Conservation (phyloP, 2,113 vertebrate genomes). For the Potamarius usumacintae region DNA sequence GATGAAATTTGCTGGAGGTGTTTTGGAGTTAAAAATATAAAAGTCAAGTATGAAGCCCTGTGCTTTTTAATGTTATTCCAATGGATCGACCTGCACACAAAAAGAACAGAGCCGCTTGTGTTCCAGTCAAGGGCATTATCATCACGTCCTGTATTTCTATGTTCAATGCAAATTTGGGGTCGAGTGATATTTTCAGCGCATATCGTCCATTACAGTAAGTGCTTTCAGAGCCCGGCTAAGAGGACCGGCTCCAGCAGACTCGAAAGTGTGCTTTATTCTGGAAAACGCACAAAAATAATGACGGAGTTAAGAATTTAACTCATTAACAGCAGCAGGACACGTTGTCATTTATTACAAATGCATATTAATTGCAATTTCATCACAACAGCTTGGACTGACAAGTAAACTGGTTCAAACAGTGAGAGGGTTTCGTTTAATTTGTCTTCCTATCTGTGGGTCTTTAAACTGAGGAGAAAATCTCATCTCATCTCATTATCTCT, state of each 20-base stretch:
- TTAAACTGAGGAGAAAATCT: conserved; percentile 21
- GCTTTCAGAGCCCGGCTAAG: conserved; percentile 32
- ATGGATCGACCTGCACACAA: conserved; percentile 74
- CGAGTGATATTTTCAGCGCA: conserved; percentile 52
- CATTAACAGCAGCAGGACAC: neutral
- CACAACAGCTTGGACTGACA: neutral
- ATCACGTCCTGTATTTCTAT: conserved; percentile 72
- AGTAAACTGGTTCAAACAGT: neutral
- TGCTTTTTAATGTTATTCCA: conserved; percentile 77
- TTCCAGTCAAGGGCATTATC: conserved; percentile 79
- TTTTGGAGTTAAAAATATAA: conserved; percentile 54
- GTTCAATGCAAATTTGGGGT: conserved; percentile 70
- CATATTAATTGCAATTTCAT: neutral
- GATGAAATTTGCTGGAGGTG: conserved; percentile 64
- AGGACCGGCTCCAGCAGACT: conserved; percentile 9
- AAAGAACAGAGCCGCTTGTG: conserved; percentile 71
- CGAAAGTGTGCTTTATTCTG: neutral
- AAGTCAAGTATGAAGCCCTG: conserved; percentile 65
- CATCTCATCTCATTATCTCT: too few relatives aligned
- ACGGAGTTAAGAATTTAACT: neutral
- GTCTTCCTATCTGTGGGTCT: neutral
- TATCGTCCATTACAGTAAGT: conserved; percentile 53
- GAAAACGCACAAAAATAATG: neutral
- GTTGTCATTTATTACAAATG: neutral
- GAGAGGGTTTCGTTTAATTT: neutral